Evolutionary conservation across 2,888 invertebrate species (phyloP).

Genomic region (Elysia crispata): DNA sequence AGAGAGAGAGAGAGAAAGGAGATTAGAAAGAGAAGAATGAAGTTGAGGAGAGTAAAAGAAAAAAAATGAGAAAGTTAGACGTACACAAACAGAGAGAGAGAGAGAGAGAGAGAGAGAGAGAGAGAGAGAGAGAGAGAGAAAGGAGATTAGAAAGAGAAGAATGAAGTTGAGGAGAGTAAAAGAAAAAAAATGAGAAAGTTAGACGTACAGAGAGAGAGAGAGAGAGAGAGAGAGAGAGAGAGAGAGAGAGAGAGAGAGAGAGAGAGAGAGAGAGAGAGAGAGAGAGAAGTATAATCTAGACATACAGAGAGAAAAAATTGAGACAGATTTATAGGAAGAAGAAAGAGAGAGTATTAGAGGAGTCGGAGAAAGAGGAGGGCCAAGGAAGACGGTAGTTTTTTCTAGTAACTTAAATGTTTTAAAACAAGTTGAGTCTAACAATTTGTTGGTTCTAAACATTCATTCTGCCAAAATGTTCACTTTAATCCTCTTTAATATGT

Average conservation of each 20-base stretch:
- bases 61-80: neutral
- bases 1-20: neutral
- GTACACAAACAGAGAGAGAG: neutral
- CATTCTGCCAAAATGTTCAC: too few species aligned
- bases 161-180: neutral
- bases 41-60: neutral
- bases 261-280: too few species aligned
- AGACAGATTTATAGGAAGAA: too few species aligned
- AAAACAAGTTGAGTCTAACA: too few species aligned
- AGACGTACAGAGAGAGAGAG: neutral
- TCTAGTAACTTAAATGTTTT: too few species aligned
- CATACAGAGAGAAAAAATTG: neutral
- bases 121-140: neutral
- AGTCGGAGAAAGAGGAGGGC: too few species aligned
- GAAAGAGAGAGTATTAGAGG: too few species aligned
- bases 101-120: conserved; percentile 5
- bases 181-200: neutral
- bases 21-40: neutral
- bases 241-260: neutral
- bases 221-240: neutral
- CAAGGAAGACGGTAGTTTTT: too few species aligned
- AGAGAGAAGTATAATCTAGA: neutral
- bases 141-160: neutral
- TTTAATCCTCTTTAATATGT: too few species aligned
- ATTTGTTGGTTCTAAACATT: too few species aligned